A percentile compares a stretch with the other conserved stretches of the same genome.
Conservation (phyloP, 1,140 invertebrate species). For the Tyrophagus putrescentiae region DNA sequence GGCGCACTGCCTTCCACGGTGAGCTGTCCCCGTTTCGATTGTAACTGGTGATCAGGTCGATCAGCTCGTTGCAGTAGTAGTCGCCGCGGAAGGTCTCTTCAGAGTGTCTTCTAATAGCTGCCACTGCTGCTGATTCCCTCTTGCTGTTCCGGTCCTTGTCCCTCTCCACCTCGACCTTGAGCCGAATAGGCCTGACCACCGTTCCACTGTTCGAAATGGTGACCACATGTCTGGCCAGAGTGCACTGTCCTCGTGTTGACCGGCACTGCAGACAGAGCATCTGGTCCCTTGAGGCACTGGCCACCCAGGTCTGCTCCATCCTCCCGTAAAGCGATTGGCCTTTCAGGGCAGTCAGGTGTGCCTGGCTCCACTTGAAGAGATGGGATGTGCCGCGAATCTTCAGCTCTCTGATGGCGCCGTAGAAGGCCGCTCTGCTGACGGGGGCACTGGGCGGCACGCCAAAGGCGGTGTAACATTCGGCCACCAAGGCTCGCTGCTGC, state of each 20-base stretch:
- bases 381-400: neutral
- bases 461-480: neutral
- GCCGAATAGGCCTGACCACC: too few relatives aligned
- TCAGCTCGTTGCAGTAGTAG: neutral
- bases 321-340: too few relatives aligned
- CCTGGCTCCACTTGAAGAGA: too few relatives aligned
- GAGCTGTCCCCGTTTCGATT: slow-evolving; percentile 3
- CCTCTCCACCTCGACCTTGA: neutral
- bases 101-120: neutral
- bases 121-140: neutral
- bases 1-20: neutral
- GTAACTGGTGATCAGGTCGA: neutral
- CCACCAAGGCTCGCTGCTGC: neutral
- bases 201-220: neutral
- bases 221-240: slow-evolving; percentile 18
- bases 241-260: slow-evolving; percentile 19
- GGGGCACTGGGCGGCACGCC: neutral
- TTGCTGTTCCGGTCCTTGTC: neutral
- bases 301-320: too few relatives aligned
- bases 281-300: too few relatives aligned
- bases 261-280: too few relatives aligned
- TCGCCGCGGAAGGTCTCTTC: neutral
- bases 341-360: too few relatives aligned
- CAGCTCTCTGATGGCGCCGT: neutral
- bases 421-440: neutral